phyloP scores from a whole-genome alignment of 64 coral and sea anemone species.

The Dendronephthya gigantea region DNA sequence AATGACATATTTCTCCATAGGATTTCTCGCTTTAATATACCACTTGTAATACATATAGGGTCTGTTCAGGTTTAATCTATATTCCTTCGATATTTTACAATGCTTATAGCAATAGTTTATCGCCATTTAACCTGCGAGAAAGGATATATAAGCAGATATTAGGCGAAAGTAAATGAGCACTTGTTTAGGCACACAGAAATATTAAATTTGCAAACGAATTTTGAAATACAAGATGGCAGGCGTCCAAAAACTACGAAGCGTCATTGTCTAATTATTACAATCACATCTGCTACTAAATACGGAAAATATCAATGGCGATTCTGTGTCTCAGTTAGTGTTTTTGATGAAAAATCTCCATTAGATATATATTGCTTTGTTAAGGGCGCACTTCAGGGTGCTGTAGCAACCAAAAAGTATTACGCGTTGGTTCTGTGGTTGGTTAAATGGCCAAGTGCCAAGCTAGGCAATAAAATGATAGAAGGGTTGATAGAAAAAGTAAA shows the following conservation, averaged over 20 bases:
- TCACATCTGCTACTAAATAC: too few species aligned
- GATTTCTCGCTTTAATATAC: too few species aligned
- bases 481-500: not conserved
- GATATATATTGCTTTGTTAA: not conserved
- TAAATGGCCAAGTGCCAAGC: not conserved
- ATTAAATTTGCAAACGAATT: not conserved
- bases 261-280: too few species aligned
- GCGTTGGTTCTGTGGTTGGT: not conserved
- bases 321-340: not conserved
- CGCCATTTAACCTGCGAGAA: not conserved
- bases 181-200: not conserved
- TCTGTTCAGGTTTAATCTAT: not conserved
- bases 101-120: not conserved
- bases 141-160: not conserved
- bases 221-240: not conserved
- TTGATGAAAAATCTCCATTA: not conserved
- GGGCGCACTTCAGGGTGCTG: not conserved
- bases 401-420: not conserved
- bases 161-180: not conserved
- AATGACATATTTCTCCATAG: too few species aligned
- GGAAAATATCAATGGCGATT: not conserved
- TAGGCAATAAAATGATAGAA: not conserved
- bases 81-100: not conserved
- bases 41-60: not conserved
- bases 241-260: not conserved